Evolutionary conservation across 2,797 vertebrate genomes (phyloP).

Genomic region (Aselliscus stoliczkanus): DNA sequence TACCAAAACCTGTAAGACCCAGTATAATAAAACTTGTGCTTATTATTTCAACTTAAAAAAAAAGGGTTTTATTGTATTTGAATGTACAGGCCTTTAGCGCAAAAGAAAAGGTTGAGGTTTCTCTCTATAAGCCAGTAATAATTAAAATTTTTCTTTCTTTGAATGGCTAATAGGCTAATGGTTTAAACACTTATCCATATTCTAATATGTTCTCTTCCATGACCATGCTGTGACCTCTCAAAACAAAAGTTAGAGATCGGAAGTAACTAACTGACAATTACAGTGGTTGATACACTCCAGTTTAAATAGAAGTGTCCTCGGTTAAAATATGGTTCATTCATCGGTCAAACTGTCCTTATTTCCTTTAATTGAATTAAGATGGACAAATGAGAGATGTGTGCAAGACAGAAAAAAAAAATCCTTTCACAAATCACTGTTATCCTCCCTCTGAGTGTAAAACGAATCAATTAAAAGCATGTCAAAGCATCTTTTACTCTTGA

Average conservation of each 20-base stretch:
- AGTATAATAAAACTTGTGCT: background rate
- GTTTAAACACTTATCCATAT: constrained; percentile 68
- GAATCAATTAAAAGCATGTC: constrained; percentile 85
- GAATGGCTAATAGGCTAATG: constrained; percentile 50
- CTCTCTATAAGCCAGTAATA: constrained; percentile 43
- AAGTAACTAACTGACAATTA: constrained; percentile 85
- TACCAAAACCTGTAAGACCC: background rate
- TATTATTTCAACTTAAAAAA: constrained; percentile 10
- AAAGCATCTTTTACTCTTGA: constrained; percentile 75
- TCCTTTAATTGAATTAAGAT: constrained; percentile 99
- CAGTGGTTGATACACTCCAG: constrained; percentile 83
- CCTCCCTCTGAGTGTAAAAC: constrained; percentile 83
- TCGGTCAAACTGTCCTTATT: constrained; percentile 95
- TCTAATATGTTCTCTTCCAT: constrained; percentile 74
- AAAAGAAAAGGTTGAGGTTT: background rate
- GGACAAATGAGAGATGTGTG: constrained; percentile 94
- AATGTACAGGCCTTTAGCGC: background rate
- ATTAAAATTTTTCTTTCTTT: constrained; percentile 62
- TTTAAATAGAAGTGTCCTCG: constrained; percentile 88
- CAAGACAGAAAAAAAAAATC: constrained; percentile 81
- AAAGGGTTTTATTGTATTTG: constrained; percentile 51
- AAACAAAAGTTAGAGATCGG: constrained; percentile 84
- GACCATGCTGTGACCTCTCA: constrained; percentile 85
- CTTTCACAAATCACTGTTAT: constrained; percentile 84
- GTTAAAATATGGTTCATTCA: constrained; percentile 94